These are phyloP conservation scores for Dicranocentrus wangi DNA, from an alignment of 2,888 invertebrate species.

Conservation along the genomic window DNA sequence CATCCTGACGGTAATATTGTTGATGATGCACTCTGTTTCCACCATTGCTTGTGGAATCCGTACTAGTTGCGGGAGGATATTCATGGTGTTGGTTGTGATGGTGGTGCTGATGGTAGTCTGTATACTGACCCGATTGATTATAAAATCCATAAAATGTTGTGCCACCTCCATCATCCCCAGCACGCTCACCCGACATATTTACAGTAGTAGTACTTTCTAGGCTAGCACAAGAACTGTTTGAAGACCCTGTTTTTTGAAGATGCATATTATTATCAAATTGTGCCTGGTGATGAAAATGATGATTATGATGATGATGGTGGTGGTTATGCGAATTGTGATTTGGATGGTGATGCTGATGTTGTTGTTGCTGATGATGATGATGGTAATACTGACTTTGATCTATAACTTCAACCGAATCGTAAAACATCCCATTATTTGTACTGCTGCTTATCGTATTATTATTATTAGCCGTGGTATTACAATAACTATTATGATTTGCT, in stretches of 20 bases:
- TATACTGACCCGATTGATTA: slow-evolving; percentile 60
- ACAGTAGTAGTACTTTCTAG: slow-evolving; percentile 43
- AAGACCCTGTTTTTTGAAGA: slow-evolving; percentile 55
- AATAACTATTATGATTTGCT: slow-evolving; percentile 25
- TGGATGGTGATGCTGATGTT: slow-evolving; percentile 49
- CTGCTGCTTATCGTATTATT: slow-evolving; percentile 53
- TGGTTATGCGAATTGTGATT: slow-evolving; percentile 32
- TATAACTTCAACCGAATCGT: slow-evolving; percentile 43
- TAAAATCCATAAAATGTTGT: slow-evolving; percentile 64
- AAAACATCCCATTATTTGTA: slow-evolving; percentile 63
- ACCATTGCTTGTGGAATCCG: neutral
- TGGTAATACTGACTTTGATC: slow-evolving; percentile 53
- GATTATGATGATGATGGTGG: slow-evolving; percentile 46
- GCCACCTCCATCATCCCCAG: slow-evolving; percentile 39
- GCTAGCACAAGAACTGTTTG: slow-evolving; percentile 47
- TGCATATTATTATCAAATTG: neutral
- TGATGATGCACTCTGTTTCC: slow-evolving; percentile 41
- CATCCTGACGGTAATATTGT: slow-evolving; percentile 50
- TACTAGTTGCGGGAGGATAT: neutral
- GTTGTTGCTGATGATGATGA: slow-evolving; percentile 55
- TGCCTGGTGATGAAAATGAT: slow-evolving; percentile 35
- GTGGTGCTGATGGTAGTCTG: slow-evolving; percentile 52
- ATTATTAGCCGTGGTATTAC: slow-evolving; percentile 26
- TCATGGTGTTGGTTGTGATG: slow-evolving; percentile 49
- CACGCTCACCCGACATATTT: slow-evolving; percentile 31